Base-by-base conservation (phyloP, 1,140 invertebrate genomes). In the Drosophila lini region DNA sequence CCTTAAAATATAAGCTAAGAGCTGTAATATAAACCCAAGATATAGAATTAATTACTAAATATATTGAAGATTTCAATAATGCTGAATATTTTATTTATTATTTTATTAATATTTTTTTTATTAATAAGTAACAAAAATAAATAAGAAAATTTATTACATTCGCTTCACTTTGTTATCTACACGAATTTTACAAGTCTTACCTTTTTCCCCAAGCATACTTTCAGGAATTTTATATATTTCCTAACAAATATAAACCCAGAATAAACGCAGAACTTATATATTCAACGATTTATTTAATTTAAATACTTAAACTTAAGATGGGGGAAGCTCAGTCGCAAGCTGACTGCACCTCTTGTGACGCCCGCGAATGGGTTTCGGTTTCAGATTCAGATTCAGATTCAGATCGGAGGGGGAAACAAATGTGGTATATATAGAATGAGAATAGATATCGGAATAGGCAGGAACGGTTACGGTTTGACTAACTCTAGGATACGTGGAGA, bases 271-370 rank as follows among this genome's bases (percentile, higher is more conserved):
- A 16, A 8, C 3, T n/a, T 0, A 10, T 62, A 34, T 78, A 61
- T 58, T 83, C 74, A 89, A 88, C 78, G 78, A 67, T 80, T 86
- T 88, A 86, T 89, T 88, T 78, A 80, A 76, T 82, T 86, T 88
- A 88, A 89, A 89, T 88, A 88, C 83, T 89, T 89, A 88, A 64
- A 48, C 36, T 36, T 80, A 74, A 58, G 47, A 78, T 65, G 81
- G 80, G 42, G 40, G n/a, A 42, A 69, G 31, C 48, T 71, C 10
- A 48, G 47, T 31, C 34, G 34, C 48, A 19, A 45, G 22, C 36
- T 38, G 61, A 44, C 31, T 56, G 67, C 41, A 68, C n/a, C 38
- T 45, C 34, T 67, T 40, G 62, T 48, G 44, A 44, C 34, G 63
- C 42, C 48, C 40, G 16, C 22, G 45, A 53, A 55, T 8, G 62